Base-by-base conservation (phyloP, 2,888 invertebrate genomes). In the Zonitis immaculata region DNA sequence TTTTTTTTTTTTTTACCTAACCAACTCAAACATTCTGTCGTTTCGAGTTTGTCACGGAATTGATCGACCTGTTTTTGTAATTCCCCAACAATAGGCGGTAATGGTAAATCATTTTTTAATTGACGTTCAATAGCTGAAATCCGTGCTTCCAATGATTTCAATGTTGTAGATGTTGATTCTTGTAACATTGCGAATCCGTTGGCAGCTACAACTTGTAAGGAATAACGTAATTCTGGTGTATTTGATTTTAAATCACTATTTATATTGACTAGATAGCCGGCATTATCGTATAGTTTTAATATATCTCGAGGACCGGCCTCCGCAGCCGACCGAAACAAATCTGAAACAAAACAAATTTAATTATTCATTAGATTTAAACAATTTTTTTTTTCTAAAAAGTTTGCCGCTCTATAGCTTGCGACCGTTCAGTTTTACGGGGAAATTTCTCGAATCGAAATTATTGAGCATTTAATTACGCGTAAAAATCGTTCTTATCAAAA, bases 281-380 rank as follows among this genome's bases (percentile, higher is more conserved):
- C 78, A 57, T 77, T 76, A 68, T 82, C 82, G 66, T 76, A 77
- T 66, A 86, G 76, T 73, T 86, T 86, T 66, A 86, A 78, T 69
- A 85, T 84, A 70, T 86, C 85, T 69, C 80, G 77, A 60, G 83
- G 82, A 61, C 84, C 82, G 58, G 84, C 85, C 75, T 85, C 85
- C 56, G 84, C 84, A 57, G 85, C 85, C 58, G 80, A 79, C 70
- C 84, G 78, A 75, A 86, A 85, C 66, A 84, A 77, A 71, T 84
- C 85, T 86, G 79, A 55, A 76, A 76, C 58, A 66, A 62, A 58
- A 51, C 46, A 55, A 55, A 27, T 44, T n/a, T n/a, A n/a, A n/a
- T n/a, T n/a, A n/a, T n/a, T n/a, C n/a, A n/a, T n/a, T n/a, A n/a
- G n/a, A n/a, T n/a, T n/a, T n/a, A n/a, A n/a, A n/a, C n/a, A n/a